Conservation (phyloP, 2,797 vertebrate species). For the Syngnathus rostellatus region DNA sequence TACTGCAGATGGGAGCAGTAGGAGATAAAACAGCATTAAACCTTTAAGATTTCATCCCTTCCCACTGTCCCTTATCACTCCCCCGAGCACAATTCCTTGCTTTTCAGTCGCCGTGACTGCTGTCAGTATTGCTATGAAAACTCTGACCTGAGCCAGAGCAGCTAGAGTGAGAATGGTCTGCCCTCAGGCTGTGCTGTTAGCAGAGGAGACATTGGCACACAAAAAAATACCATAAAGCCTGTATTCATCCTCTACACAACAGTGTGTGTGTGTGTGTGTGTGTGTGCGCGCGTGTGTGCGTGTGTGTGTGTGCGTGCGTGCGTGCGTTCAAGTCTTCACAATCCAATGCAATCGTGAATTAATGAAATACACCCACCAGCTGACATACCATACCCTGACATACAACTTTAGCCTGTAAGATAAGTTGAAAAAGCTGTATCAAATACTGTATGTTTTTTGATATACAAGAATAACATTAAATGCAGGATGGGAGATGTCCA, state of each 20-base stretch:
- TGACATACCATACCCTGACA: no score
- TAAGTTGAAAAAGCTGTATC: no score
- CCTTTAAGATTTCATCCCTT: constrained; percentile 27
- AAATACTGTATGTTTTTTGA: no score
- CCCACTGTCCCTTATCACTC: constrained; percentile 17
- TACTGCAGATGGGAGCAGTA: constrained; percentile 4
- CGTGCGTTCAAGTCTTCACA: neutral
- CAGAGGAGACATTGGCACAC: constrained; percentile 10
- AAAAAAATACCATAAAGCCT: neutral
- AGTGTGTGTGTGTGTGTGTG: neutral
- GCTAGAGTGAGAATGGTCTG: constrained; percentile 13
- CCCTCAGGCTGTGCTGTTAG: constrained; percentile 15
- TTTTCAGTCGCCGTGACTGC: constrained; percentile 21
- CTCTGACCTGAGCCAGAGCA: constrained; percentile 33
- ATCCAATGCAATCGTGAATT: neutral
- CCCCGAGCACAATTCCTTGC: constrained; percentile 24
- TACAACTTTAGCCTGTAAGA: neutral
- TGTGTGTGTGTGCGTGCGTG: no score
- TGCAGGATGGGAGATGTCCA: neutral
- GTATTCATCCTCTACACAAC: neutral
- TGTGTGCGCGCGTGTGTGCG: no score
- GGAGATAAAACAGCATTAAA: constrained; percentile 27
- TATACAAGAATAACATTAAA: neutral
- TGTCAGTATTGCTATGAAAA: constrained; percentile 42
- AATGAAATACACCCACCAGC: no score